Percentiles rank a stretch among this genome's conserved stretches.
These are phyloP conservation scores for Notoglanidium macrostoma DNA, from an alignment of 2,797 vertebrate genomes.

Conservation along the genomic window DNA sequence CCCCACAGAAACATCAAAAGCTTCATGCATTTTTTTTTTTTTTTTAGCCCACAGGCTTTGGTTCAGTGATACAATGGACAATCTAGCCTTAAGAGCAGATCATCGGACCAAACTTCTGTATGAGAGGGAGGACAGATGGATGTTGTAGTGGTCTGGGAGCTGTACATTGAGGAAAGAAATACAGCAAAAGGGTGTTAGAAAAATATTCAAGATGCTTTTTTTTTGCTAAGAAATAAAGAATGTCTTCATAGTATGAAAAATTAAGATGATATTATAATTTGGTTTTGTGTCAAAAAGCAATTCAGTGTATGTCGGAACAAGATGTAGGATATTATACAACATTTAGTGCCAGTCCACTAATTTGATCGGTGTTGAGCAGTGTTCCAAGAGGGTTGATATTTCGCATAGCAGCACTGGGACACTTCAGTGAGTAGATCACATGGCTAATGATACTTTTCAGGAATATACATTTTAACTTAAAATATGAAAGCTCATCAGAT, in stretches of 20 bases:
- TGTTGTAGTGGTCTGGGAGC: conserved; percentile 79
- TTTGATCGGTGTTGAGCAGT: too few relatives aligned
- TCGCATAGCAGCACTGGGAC: too few relatives aligned
- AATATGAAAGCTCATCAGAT: too few relatives aligned
- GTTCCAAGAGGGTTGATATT: too few relatives aligned
- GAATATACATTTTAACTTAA: too few relatives aligned
- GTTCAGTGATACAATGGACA: background rate
- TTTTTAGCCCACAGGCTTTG: background rate
- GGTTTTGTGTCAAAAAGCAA: background rate
- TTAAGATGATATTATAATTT: background rate
- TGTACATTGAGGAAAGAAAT: conserved; percentile 53
- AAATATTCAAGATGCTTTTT: background rate
- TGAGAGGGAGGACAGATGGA: conserved; percentile 77
- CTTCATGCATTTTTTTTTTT: background rate
- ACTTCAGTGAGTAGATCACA: too few relatives aligned
- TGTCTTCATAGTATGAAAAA: background rate
- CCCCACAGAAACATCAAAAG: background rate
- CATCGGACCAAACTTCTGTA: conserved; percentile 79
- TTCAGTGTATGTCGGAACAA: background rate
- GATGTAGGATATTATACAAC: background rate
- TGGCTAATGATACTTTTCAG: too few relatives aligned
- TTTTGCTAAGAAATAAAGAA: background rate
- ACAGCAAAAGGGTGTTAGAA: background rate
- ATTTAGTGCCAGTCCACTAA: too few relatives aligned
- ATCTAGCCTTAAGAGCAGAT: background rate